Evolutionary conservation across 2,113 vertebrate genomes (phyloP), one percentile per base, ranked within the genome.

Genomic region (Halcyon malimbica): DNA sequence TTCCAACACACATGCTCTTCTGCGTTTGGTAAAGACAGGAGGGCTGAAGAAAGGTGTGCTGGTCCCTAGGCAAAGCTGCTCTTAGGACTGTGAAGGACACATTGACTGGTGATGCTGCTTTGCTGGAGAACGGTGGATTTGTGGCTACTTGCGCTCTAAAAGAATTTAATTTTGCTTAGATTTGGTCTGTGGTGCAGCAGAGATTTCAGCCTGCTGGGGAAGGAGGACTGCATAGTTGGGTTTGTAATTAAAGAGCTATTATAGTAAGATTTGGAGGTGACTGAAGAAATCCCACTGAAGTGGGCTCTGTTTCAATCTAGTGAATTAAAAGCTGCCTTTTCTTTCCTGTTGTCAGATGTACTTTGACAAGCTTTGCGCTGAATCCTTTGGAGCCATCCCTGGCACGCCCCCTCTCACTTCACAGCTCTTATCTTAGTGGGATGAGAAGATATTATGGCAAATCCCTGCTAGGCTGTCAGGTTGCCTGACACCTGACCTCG

Each of bases 21-120:
- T 44, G 19, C 3, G 2, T 31, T 24, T 35, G 19, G 41, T 46
- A 19, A 57, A 83, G 54, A 25, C 26, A 17, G 17, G 90, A 50
- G 18, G 21, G n/a, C 5, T 31, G n/a, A 25, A 29, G 62, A 59
- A 50, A 28, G 35, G 35, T 14, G 39, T 17, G 1, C 17, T 83
- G 7, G 18, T 44, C 57, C 15, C 3, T 6, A 57, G 71, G 23
- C 25, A 39, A 29, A 76, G 62, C 53, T 60, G 41, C 59, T 53
- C 57, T 42, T 26, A 24, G 37, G 62, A 4, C 71, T 10, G 17
- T 1, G 1, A 6, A 33, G 54, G 42, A 5, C 5, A 1, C 18
- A 3, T 0, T 20, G 54, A 44, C 13, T 4, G 29, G 15, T 16
- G 44, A 64, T 42, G 62, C 78, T 37, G 5, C 29, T 75, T 81